Evolutionary conservation across 2,888 invertebrate genomes (phyloP).

Genomic region (Hetaerina titia): DNA sequence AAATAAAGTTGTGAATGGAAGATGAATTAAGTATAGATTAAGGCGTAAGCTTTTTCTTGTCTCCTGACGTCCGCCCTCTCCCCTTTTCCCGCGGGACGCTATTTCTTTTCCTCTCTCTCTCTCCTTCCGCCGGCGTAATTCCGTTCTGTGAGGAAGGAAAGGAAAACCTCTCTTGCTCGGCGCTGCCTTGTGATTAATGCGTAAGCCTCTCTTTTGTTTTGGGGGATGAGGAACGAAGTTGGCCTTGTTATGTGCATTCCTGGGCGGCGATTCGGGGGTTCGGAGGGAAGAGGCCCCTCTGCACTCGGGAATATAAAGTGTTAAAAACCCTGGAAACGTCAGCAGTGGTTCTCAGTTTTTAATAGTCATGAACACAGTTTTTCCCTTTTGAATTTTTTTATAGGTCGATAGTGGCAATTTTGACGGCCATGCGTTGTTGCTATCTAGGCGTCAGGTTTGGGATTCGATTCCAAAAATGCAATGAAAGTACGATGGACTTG

Average conservation of each 20-base stretch:
- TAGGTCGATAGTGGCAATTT: neutral
- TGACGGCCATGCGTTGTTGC: too few species aligned
- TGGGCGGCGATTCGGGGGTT: neutral
- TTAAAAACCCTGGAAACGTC: neutral
- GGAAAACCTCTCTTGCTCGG: neutral
- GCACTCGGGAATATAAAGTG: neutral
- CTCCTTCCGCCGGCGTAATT: neutral
- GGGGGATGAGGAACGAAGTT: neutral
- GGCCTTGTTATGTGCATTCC: neutral
- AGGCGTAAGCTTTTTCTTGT: neutral
- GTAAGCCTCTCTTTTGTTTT: neutral
- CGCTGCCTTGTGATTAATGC: neutral
- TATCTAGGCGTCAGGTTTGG: too few species aligned
- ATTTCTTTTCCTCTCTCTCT: neutral
- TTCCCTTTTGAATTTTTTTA: neutral
- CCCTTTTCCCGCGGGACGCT: neutral
- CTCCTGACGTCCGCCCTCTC: neutral
- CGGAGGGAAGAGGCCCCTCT: too few species aligned
- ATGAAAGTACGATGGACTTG: too few species aligned
- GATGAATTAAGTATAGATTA: slow-evolving; percentile 35
- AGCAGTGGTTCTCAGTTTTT: neutral
- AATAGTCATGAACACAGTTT: neutral
- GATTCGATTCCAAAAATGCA: too few species aligned
- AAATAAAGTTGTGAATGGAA: slow-evolving; percentile 19
- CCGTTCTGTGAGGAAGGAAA: neutral